phyloP scores from a whole-genome alignment of 1,140 invertebrate genomes.

The Schlechtendalia chinensis region DNA sequence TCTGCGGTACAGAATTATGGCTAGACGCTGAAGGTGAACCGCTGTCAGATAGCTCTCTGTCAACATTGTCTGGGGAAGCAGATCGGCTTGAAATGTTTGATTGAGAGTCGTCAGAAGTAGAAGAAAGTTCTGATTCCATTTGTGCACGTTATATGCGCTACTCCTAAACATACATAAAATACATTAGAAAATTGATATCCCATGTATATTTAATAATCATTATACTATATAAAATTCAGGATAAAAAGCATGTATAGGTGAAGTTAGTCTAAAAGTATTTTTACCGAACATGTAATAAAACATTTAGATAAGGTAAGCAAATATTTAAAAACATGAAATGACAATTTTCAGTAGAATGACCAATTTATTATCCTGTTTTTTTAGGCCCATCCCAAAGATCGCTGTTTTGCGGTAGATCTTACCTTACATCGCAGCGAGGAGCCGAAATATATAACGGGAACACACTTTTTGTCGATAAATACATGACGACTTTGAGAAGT shows the following conservation, averaged over 20 bases:
- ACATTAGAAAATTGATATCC: not conserved
- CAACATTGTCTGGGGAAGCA: slow-evolving; percentile 23
- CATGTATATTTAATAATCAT: not conserved
- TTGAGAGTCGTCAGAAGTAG: slow-evolving; percentile 42
- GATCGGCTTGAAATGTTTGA: slow-evolving; percentile 30
- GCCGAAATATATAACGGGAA: slow-evolving; percentile 44
- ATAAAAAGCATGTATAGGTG: slow-evolving; percentile 4
- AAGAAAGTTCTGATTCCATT: slow-evolving; percentile 45
- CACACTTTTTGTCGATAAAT: slow-evolving; percentile 42
- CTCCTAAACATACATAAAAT: slow-evolving; percentile 4
- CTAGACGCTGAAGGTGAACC: slow-evolving; percentile 35
- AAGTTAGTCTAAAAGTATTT: slow-evolving; percentile 24
- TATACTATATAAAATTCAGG: slow-evolving; percentile 9
- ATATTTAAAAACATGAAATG: not conserved
- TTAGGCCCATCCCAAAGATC: slow-evolving; percentile 33
- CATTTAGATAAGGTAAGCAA: not conserved
- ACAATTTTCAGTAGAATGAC: not conserved
- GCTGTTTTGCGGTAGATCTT: slow-evolving; percentile 43
- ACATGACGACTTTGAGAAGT: slow-evolving; percentile 10
- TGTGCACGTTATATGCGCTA: not conserved
- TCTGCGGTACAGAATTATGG: slow-evolving; percentile 23
- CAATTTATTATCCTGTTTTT: slow-evolving; percentile 34
- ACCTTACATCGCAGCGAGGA: slow-evolving; percentile 37
- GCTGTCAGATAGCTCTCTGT: slow-evolving; percentile 16
- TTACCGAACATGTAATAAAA: slow-evolving; percentile 13